Percentiles rank a stretch among this genome's conserved stretches.
phyloP scores from a whole-genome alignment of 2,797 vertebrate genomes.

The Merluccius polli region DNA sequence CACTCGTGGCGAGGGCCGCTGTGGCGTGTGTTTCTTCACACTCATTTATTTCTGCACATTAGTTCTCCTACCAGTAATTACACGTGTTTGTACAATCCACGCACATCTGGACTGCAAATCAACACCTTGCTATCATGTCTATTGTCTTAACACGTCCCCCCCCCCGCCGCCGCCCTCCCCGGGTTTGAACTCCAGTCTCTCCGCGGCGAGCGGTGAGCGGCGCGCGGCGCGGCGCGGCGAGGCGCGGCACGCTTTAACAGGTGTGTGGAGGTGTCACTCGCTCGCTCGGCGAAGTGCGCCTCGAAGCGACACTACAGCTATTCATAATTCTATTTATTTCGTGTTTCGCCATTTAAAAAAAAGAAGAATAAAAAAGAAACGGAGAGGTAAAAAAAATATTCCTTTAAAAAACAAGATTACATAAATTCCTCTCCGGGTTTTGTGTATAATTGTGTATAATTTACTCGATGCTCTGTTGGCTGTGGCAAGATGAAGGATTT shows the following conservation, averaged over 20 bases:
- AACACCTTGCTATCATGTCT: conserved; percentile 3
- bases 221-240: neutral
- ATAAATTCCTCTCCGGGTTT: neutral
- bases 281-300: neutral
- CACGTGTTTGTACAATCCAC: neutral
- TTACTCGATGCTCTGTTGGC: neutral
- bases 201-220: neutral
- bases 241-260: neutral
- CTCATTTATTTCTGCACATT: conserved; percentile 5
- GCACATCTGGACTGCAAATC: neutral
- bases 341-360: neutral
- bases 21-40: neutral
- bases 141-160: neutral
- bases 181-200: neutral
- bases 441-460: neutral
- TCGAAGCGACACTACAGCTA: neutral
- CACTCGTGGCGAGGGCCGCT: neutral
- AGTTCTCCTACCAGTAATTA: neutral
- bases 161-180: too few species aligned
- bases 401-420: neutral
- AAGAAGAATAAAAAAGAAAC: neutral
- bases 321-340: neutral
- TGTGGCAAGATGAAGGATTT: neutral
- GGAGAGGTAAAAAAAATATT: neutral
- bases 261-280: neutral